Conservation (phyloP, 2,797 vertebrate genomes). For the Arrhamphus sclerolepis region DNA sequence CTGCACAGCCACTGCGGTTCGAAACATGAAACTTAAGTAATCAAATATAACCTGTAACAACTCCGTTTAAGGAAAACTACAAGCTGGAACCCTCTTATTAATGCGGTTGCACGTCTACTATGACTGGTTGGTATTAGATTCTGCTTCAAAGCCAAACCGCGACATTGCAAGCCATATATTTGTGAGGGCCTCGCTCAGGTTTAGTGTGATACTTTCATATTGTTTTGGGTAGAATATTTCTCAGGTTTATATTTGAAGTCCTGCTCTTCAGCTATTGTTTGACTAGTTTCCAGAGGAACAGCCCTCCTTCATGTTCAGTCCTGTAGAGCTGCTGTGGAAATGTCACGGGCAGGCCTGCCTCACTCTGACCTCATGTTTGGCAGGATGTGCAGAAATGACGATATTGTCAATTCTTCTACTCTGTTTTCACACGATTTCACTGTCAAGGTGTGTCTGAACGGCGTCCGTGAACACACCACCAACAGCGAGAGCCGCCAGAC, state of each 20-base stretch:
- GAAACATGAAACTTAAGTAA: conserved; percentile 3
- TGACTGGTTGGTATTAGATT: conserved; percentile 9
- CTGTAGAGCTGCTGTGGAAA: no score
- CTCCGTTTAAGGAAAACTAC: neutral
- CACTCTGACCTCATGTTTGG: conserved; percentile 37
- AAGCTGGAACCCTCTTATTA: conserved; percentile 7
- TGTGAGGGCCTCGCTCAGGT: conserved; percentile 30
- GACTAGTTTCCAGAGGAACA: conserved; percentile 4
- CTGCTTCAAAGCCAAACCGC: conserved; percentile 21
- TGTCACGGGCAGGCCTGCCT: no score
- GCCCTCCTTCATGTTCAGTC: conserved; percentile 41
- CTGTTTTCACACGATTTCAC: conserved; percentile 19
- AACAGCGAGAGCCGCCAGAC: conserved; percentile 20
- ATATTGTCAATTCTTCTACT: conserved; percentile 53
- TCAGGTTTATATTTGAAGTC: conserved; percentile 20
- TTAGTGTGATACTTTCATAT: conserved; percentile 45
- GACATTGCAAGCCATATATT: conserved; percentile 5
- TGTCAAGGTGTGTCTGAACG: conserved; percentile 44
- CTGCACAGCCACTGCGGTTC: neutral
- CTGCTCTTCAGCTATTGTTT: conserved; percentile 26
- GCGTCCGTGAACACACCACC: neutral
- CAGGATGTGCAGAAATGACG: conserved; percentile 41
- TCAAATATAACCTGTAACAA: neutral
- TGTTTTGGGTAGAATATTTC: conserved; percentile 30
- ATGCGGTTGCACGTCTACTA: neutral